phyloP scores from a whole-genome alignment of 2,888 invertebrate species.

The Mythimna ferrago region DNA sequence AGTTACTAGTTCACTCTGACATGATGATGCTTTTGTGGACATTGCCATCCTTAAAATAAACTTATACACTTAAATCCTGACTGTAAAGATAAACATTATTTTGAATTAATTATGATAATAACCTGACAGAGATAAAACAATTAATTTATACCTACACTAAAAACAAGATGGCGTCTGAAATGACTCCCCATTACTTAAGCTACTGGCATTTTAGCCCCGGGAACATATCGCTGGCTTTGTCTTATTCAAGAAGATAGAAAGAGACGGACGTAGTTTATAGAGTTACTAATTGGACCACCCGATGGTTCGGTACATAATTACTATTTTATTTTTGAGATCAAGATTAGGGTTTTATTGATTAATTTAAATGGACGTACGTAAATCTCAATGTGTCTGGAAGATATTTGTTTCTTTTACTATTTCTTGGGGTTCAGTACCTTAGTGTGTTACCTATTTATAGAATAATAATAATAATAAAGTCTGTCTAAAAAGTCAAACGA shows the following conservation, averaged over 20 bases:
- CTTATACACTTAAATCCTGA: neutral
- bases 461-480: too few relatives aligned
- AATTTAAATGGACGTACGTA: constrained; percentile 51
- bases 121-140: constrained; percentile 39
- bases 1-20: too few relatives aligned
- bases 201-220: constrained; percentile 55
- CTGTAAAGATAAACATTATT: constrained; percentile 5
- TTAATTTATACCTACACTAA: constrained; percentile 49
- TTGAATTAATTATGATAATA: constrained; percentile 28
- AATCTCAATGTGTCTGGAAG: constrained; percentile 46
- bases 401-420: constrained; percentile 17
- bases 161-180: constrained; percentile 69
- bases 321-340: constrained; percentile 55
- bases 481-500: too few relatives aligned
- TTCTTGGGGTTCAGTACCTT: neutral
- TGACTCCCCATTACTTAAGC: constrained; percentile 73
- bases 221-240: constrained; percentile 56
- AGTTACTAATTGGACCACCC: constrained; percentile 79
- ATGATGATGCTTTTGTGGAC: too few relatives aligned
- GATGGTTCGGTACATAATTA: constrained; percentile 69
- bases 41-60: neutral
- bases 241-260: constrained; percentile 34
- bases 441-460: too few relatives aligned
- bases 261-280: constrained; percentile 55
- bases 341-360: constrained; percentile 61